These are phyloP conservation scores for Alentia gelatinosa DNA, from an alignment of 2,888 invertebrate genomes.

Conservation along the genomic window DNA sequence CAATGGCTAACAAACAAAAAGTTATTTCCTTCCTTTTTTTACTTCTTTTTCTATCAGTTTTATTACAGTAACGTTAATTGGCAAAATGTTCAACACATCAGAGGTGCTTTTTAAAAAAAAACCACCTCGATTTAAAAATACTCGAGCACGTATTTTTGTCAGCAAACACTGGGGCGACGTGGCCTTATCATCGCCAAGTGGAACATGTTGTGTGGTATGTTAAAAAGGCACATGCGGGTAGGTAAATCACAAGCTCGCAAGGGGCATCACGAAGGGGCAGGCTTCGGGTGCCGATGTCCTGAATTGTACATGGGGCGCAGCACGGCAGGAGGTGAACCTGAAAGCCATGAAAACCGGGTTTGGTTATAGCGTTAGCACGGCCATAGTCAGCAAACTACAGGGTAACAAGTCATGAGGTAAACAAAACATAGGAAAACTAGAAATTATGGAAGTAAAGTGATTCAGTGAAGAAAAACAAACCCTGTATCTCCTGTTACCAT, in stretches of 20 bases:
- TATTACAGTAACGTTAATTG: neutral
- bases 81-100: conserved; percentile 9
- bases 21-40: neutral
- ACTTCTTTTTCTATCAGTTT: too few species aligned
- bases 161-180: neutral
- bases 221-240: conserved; percentile 32
- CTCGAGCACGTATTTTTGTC: neutral
- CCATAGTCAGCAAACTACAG: neutral
- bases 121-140: neutral
- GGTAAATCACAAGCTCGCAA: conserved; percentile 16
- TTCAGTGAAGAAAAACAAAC: neutral
- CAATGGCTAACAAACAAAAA: neutral
- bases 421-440: neutral
- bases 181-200: neutral
- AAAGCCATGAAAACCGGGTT: neutral
- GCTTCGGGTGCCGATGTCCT: neutral
- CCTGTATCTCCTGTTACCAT: too few species aligned
- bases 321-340: neutral
- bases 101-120: neutral
- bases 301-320: neutral
- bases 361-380: neutral
- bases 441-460: neutral
- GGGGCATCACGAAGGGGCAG: neutral
- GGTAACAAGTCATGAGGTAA: neutral
- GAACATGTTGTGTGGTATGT: neutral